Evolutionary conservation across 2,113 vertebrate species (phyloP).

Genomic region (Archocentrus centrarchus): DNA sequence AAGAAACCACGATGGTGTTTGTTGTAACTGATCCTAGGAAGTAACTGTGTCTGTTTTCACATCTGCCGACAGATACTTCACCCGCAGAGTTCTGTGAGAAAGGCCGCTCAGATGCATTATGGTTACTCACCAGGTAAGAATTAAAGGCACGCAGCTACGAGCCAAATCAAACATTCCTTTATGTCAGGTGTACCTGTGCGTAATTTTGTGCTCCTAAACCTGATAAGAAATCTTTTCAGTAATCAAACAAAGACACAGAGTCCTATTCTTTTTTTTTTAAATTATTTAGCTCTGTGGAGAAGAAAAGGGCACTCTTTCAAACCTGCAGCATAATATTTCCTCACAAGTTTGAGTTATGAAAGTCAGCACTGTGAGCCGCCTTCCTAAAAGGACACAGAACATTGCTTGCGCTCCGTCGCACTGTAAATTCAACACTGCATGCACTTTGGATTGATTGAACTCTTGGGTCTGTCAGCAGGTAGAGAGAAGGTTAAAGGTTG

Average conservation of each 20-base stretch:
- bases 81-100: conserved; percentile 50
- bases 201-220: not conserved
- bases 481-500: conserved; percentile 23
- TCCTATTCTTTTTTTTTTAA: not conserved
- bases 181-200: not conserved
- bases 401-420: conserved; percentile 18
- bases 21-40: conserved; percentile 48
- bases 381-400: conserved; percentile 36
- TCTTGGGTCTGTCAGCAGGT: conserved; percentile 35
- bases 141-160: conserved; percentile 41
- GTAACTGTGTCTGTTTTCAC: conserved; percentile 59
- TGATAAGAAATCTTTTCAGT: not conserved
- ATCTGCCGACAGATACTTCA: conserved; percentile 70
- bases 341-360: conserved; percentile 31
- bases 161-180: conserved; percentile 25
- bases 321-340: conserved; percentile 29
- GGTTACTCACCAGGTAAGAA: conserved; percentile 81
- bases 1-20: conserved; percentile 37
- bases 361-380: conserved; percentile 4
- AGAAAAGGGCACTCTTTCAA: conserved; percentile 26
- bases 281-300: not conserved
- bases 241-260: not conserved
- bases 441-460: conserved; percentile 22
- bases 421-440: conserved; percentile 45
- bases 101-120: conserved; percentile 56